Evolutionary conservation across 2,888 invertebrate genomes (phyloP).

Genomic region (Odontomyia ornata): DNA sequence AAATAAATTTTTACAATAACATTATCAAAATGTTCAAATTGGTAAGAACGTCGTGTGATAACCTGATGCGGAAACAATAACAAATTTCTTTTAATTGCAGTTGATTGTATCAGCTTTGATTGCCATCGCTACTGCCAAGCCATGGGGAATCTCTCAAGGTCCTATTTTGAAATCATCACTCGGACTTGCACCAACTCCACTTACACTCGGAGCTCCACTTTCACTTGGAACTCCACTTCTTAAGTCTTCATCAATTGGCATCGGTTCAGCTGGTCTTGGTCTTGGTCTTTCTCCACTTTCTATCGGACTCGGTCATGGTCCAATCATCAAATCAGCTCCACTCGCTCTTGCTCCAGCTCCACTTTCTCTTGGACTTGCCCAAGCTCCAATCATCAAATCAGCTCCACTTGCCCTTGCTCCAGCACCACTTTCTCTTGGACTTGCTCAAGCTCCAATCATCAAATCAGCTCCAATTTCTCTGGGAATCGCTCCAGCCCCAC

Average conservation of each 20-base stretch:
- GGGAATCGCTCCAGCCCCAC: conserved; percentile 15
- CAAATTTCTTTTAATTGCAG: conserved; percentile 1
- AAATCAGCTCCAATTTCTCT: neutral
- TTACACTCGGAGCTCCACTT: conserved; percentile 4
- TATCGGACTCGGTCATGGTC: neutral
- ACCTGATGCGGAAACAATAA: neutral
- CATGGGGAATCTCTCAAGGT: conserved; percentile 15
- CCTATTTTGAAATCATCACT: conserved; percentile 18
- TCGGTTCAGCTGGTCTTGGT: neutral
- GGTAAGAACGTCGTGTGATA: conserved; percentile 18
- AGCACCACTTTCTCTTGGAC: neutral
- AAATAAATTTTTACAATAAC: too few relatives aligned
- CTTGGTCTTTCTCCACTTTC: neutral
- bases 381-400: conserved; percentile 17
- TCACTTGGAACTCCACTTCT: neutral
- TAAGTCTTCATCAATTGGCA: too few relatives aligned
- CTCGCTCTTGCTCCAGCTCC: neutral
- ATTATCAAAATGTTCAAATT: conserved; percentile 38
- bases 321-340: conserved; percentile 6
- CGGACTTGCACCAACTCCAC: conserved; percentile 21
- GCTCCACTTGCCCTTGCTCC: conserved; percentile 4
- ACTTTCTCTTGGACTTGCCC: neutral
- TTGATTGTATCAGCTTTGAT: conserved; percentile 23
- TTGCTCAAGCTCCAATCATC: conserved; percentile 26
- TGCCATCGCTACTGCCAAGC: conserved; percentile 12